A percentile compares a stretch with the other conserved stretches of the same genome.
Evolutionary conservation across 2,888 invertebrate species (phyloP).

Genomic region (Stenichneumon culpator): DNA sequence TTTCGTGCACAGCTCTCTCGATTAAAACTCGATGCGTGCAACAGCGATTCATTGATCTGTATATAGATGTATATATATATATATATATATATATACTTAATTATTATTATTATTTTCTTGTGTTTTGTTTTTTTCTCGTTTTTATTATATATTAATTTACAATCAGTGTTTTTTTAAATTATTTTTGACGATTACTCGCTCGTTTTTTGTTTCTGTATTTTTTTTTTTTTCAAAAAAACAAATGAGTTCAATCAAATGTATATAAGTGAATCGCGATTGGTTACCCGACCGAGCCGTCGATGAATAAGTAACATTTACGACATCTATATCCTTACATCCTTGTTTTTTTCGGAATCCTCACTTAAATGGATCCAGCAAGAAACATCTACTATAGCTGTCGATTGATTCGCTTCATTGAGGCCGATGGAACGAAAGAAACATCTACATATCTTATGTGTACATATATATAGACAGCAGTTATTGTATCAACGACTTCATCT

Average conservation of each 20-base stretch:
- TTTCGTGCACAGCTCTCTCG: constrained; percentile 77
- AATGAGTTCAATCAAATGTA: constrained; percentile 51
- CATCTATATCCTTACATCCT: constrained; percentile 63
- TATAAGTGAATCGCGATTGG: constrained; percentile 60
- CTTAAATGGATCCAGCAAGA: constrained; percentile 66
- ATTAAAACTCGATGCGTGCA: constrained; percentile 74
- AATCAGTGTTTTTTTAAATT: constrained; percentile 65
- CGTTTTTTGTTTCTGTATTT: no score
- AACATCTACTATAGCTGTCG: constrained; percentile 81
- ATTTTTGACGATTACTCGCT: constrained; percentile 60
- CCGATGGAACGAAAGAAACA: constrained; percentile 84
- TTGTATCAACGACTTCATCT: constrained; percentile 85
- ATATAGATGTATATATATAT: constrained; percentile 65
- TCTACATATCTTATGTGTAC: constrained; percentile 76
- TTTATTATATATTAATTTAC: constrained; percentile 73
- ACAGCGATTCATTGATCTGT: constrained; percentile 77
- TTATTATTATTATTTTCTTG: constrained; percentile 70
- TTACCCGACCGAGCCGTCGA: constrained; percentile 59
- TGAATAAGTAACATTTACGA: constrained; percentile 71
- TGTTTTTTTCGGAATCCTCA: constrained; percentile 51
- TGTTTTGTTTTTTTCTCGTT: constrained; percentile 59
- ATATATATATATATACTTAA: constrained; percentile 71
- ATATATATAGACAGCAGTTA: constrained; percentile 84
- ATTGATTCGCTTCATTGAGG: constrained; percentile 80
- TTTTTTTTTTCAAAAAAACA: constrained; percentile 48